Evolutionary conservation across 2,888 invertebrate genomes (phyloP), one percentile per base, ranked within the genome.

Genomic region (Creontiades dilutus): DNA sequence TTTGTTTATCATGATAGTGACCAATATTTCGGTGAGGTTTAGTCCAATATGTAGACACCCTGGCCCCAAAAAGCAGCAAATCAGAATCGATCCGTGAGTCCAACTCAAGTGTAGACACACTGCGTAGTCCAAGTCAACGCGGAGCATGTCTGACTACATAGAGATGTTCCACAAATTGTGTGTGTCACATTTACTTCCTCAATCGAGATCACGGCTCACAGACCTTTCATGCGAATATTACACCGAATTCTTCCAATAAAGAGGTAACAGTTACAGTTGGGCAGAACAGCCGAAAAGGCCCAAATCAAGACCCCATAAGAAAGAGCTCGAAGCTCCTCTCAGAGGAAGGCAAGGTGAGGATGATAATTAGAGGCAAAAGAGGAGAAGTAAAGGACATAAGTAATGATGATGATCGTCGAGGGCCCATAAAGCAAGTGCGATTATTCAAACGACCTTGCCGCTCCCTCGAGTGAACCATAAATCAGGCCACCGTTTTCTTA

Each of bases 381-480:
- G 85, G 55, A 85, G 78, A 85, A 37, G 57, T 57, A 78, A 88
- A 88, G 88, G 78, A 76, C 88, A 88, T 89, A 89, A 89, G 82
- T 89, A 89, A 89, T 89, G 89, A 89, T 89, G 89, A 89, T 89
- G 89, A 89, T 89, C 75, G 76, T 78, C 47, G 68, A 61, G 61
- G 57, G 28, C 89, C 81, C 47, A 47, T 48, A 89, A 80, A 75
- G 68, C 61, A 81, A 82, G 52, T 78, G 37, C 78, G 89, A 89
- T 89, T 89, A 89, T 89, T 89, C 89, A 80, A 82, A 82, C 89
- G 89, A 82, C 89, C 89, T 89, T 89, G 89, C 52, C 48, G 85
- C 57, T 85, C 85, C 57, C 85, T 61, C 78, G 78, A 47, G 87
- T 19, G 76, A 57, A 76, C 55, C 48, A 87, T 87, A 76, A 87